A percentile compares a stretch with the other conserved stretches of the same genome.
phyloP scores from a whole-genome alignment of 2,888 invertebrate species.

The Liodrosophila aerea region DNA sequence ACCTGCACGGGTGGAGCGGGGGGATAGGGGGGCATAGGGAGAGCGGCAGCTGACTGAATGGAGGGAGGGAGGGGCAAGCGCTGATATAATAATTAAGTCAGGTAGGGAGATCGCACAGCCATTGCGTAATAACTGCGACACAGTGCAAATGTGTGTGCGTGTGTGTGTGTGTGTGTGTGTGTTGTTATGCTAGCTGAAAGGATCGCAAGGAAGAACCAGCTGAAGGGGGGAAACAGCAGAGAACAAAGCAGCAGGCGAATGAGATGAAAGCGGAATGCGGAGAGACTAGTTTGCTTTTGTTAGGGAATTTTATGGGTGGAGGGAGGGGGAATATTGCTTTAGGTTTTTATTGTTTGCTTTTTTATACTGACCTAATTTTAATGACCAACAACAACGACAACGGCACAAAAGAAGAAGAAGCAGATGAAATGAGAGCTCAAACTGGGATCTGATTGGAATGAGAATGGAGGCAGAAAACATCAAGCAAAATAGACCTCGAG shows the following conservation, averaged over 20 bases:
- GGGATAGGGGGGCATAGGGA: background rate
- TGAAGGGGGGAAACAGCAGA: conserved; percentile 9
- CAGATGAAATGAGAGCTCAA: background rate
- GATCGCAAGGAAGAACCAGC: conserved; percentile 39
- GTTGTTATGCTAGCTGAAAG: conserved; percentile 63
- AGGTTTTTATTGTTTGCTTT: conserved; percentile 39
- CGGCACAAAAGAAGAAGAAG: conserved; percentile 21
- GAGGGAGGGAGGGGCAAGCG: conserved; percentile 6
- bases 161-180: conserved; percentile 17
- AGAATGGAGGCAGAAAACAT: background rate
- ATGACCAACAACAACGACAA: conserved; percentile 58
- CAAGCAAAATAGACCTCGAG: conserved; percentile 23
- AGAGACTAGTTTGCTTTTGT: conserved; percentile 53
- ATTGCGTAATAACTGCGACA: conserved; percentile 70
- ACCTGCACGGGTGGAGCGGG: conserved; percentile 44
- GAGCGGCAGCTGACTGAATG: background rate
- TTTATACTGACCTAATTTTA: conserved; percentile 67
- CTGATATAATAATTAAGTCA: conserved; percentile 77
- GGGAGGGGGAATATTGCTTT: background rate
- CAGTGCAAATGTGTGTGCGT: conserved; percentile 21
- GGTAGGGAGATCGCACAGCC: conserved; percentile 68
- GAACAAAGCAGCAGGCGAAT: conserved; percentile 28
- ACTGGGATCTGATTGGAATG: conserved; percentile 2
- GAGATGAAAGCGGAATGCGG: conserved; percentile 32
- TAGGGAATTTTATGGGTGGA: too few relatives aligned